Conservation (phyloP, 1,140 invertebrate genomes). For the Hyphantria cunea region DNA sequence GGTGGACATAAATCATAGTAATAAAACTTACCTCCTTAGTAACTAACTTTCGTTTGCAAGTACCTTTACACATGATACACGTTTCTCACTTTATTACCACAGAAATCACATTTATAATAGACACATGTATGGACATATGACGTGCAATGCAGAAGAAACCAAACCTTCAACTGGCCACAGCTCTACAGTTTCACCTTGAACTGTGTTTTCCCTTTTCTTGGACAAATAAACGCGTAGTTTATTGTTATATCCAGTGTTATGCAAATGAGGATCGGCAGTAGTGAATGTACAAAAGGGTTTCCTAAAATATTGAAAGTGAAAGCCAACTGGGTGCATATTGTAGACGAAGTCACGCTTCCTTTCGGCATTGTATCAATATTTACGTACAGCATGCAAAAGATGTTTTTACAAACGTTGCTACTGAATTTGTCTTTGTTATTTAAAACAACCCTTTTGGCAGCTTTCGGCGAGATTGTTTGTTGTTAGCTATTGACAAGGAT, state of each 20-base stretch:
- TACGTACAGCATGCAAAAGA: constrained; percentile 75
- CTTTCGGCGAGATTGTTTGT: constrained; percentile 44
- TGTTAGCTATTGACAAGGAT: constrained; percentile 22
- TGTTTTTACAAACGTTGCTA: constrained; percentile 69
- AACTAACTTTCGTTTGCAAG: no score
- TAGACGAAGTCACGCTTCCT: constrained; percentile 64
- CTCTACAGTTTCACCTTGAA: constrained; percentile 59
- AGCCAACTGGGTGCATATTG: constrained; percentile 72
- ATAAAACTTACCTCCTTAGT: no score
- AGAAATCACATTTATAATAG: no score
- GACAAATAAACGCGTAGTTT: constrained; percentile 69
- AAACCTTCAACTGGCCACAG: constrained; percentile 61
- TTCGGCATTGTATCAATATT: constrained; percentile 72
- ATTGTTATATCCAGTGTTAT: constrained; percentile 75
- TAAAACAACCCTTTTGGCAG: constrained; percentile 66
- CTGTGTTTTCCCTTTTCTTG: constrained; percentile 77
- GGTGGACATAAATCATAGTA: no score
- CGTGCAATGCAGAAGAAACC: constrained; percentile 63
- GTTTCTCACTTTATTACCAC: no score
- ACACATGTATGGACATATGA: constrained; percentile 25
- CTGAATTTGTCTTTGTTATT: constrained; percentile 73
- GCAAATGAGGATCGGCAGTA: constrained; percentile 73
- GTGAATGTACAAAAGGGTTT: constrained; percentile 72
- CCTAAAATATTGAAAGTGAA: constrained; percentile 77
- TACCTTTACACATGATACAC: no score